Conservation (phyloP, 2,888 invertebrate genomes). For the Drosophila yooni region DNA sequence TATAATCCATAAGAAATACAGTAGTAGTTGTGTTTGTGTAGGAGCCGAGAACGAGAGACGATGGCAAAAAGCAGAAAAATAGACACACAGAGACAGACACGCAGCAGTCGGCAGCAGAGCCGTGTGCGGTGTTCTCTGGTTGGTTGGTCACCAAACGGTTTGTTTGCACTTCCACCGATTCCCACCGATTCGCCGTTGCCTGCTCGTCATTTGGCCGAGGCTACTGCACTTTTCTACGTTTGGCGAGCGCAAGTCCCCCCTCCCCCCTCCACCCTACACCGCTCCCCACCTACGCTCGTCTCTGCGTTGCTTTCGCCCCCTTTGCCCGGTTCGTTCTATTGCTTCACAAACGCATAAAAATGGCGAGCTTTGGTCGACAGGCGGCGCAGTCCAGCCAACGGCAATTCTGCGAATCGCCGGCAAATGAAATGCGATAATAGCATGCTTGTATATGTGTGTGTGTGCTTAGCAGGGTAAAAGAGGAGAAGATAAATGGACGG, state of each 20-base stretch:
- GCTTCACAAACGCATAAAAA: conserved; percentile 48
- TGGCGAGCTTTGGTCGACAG: conserved; percentile 32
- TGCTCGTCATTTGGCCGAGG: conserved; percentile 13
- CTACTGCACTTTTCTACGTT: conserved; percentile 65
- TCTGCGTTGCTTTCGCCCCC: conserved; percentile 4
- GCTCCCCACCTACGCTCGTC: conserved; percentile 14
- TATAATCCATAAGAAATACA: conserved; percentile 19
- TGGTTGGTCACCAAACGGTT: conserved; percentile 61
- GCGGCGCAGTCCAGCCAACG: conserved; percentile 55
- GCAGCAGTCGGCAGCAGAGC: conserved; percentile 11
- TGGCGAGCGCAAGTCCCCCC: conserved; percentile 2
- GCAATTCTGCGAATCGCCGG: conserved; percentile 57
- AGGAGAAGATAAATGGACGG: conserved; percentile 26
- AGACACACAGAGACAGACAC: conserved; percentile 1
- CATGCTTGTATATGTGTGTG: conserved; percentile 17
- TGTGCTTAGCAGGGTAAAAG: conserved; percentile 17
- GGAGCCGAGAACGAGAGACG: conserved; percentile 3
- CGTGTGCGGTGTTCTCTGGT: conserved; percentile 61
- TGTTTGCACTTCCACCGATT: conserved; percentile 56
- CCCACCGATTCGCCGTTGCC: conserved; percentile 29
- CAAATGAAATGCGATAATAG: conserved; percentile 66
- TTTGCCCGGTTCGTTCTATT: conserved; percentile 11
- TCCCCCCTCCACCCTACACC: not conserved
- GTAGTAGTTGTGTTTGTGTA: conserved; percentile 7
- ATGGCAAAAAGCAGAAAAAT: not conserved